Evolutionary conservation across 2,888 invertebrate species (phyloP), one percentile per base, ranked within the genome.

Genomic region (Ommatoiulus sabulosus): DNA sequence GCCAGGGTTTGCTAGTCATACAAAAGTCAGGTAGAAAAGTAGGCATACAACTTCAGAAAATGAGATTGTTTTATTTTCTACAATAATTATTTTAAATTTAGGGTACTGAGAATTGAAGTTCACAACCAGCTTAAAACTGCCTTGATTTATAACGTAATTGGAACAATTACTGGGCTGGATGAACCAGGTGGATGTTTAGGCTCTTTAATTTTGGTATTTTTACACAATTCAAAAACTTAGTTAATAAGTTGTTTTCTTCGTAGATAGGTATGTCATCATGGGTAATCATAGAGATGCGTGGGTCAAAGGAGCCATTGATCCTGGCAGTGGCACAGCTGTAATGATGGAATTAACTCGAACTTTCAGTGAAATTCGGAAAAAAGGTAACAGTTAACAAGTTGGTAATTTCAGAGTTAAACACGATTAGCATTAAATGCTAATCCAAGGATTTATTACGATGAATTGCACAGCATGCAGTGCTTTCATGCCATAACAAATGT

Each of bases 201-300:
- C 35, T 2, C 35, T 35, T 35, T 35, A 0, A 35, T 15, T 52
- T 52, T 17, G 4, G 10, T 52, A 17, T 15, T 46, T 7, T 52
- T 15, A 52, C 35, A 35, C 35, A 35, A 52, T 15, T 52, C 52
- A 17, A 15, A 15, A 52, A 52, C 17, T 12, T n/a, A 57, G n/a
- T 57, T 57, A 5, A 57, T n/a, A 17, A 43, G 44, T 46, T 86
- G 1, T 20, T 52, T 4, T 52, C 52, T 52, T 3, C 87, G 43
- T 91, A 92, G 94, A 93, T 90, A 91, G 93, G 35, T 94, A 94
- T 90, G 93, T 94, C 7, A 90, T 94, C 88, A 89, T 94, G 3
- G 94, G 94, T 10, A 94, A 94, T 91, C 94, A 94, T 90, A 92
- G 93, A 84, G 94, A 94, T 90, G 93, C 94, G 48, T 94, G 94